Evolutionary conservation across 1,140 invertebrate genomes (phyloP).

Genomic region (Trichonephila clavipes): DNA sequence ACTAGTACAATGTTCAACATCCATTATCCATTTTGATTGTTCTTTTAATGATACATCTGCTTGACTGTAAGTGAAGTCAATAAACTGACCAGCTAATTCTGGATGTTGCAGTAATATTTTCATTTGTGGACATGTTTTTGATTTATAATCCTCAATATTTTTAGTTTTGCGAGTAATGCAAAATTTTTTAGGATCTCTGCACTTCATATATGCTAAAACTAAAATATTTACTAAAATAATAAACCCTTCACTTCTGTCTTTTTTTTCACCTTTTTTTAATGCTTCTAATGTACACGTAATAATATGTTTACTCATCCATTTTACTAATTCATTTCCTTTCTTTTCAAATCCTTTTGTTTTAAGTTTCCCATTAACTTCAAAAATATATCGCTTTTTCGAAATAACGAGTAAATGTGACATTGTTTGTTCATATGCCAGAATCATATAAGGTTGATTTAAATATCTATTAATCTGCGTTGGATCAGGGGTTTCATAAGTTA

Average conservation of each 20-base stretch:
- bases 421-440: background rate
- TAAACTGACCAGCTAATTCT: background rate
- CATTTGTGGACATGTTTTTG: background rate
- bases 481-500: background rate
- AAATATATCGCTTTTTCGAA: slow-evolving; percentile 55
- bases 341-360: slow-evolving; percentile 36
- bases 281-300: background rate
- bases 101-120: slow-evolving; percentile 14
- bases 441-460: slow-evolving; percentile 53
- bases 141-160: slow-evolving; percentile 14
- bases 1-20: slow-evolving; percentile 1
- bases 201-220: slow-evolving; percentile 28
- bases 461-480: slow-evolving; percentile 1
- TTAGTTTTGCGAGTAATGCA: slow-evolving; percentile 41
- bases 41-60: background rate
- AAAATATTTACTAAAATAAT: slow-evolving; percentile 15
- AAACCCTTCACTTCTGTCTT: slow-evolving; percentile 12
- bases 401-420: slow-evolving; percentile 32
- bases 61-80: slow-evolving; percentile 41
- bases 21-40: slow-evolving; percentile 1
- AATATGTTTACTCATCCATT: slow-evolving; percentile 16
- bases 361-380: background rate
- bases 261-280: background rate
- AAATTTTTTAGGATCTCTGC: slow-evolving; percentile 14
- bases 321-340: slow-evolving; percentile 37